These are phyloP conservation scores for Leptodactylus fuscus DNA, from an alignment of 2,113 vertebrate genomes.

Conservation along the genomic window DNA sequence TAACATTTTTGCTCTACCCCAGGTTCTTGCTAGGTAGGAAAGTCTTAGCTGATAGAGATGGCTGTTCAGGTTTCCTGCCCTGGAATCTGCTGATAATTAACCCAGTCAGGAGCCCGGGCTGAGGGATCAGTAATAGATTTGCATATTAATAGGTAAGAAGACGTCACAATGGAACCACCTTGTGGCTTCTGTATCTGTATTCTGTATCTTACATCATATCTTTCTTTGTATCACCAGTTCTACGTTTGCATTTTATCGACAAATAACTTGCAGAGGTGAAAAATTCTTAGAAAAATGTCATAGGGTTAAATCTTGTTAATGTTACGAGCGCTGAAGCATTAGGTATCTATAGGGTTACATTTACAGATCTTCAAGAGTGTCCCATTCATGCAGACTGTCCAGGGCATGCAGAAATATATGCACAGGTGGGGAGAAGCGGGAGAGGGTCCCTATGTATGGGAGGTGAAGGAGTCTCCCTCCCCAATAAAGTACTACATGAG, in stretches of 20 bases:
- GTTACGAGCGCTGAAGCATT: too few relatives aligned
- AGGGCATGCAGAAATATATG: too few relatives aligned
- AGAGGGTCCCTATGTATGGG: too few relatives aligned
- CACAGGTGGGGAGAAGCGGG: too few relatives aligned
- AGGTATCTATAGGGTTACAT: too few relatives aligned
- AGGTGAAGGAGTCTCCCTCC: too few relatives aligned
- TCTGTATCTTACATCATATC: background rate
- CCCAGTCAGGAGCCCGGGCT: background rate
- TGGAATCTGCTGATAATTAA: background rate
- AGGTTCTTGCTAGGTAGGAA: background rate
- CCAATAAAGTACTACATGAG: too few relatives aligned
- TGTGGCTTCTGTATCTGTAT: background rate
- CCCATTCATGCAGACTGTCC: too few relatives aligned
- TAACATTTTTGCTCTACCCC: slow-evolving; percentile 16
- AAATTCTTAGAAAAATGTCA: too few relatives aligned
- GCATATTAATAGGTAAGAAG: background rate
- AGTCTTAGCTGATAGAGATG: background rate
- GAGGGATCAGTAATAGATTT: slow-evolving; percentile 16
- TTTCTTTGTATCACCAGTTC: background rate
- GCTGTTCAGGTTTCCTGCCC: background rate
- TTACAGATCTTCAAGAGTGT: too few relatives aligned
- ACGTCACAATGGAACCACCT: slow-evolving; percentile 3
- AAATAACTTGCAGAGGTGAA: too few relatives aligned
- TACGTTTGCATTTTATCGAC: background rate
- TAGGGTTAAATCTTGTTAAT: too few relatives aligned